Percentiles rank a stretch among this genome's conserved stretches.
Conservation (phyloP, 2,888 invertebrate species). For the Venusia cambrica region DNA sequence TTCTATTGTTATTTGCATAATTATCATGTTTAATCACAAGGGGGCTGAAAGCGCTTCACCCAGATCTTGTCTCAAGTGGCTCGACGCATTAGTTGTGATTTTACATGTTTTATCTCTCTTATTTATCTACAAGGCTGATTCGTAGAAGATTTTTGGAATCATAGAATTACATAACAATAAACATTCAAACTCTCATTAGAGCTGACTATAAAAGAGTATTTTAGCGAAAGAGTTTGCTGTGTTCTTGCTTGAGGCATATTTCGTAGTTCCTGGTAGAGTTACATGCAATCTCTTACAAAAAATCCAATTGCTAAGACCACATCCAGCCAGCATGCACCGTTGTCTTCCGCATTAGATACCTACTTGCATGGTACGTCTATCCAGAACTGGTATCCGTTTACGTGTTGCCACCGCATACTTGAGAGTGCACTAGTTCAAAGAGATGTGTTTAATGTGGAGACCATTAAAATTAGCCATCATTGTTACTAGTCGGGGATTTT, state of each 20-base stretch:
- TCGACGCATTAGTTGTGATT: constrained; percentile 1
- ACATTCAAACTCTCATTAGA: too few species aligned
- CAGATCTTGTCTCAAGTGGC: constrained; percentile 5
- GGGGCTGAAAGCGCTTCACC: constrained; percentile 1
- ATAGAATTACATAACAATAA: too few species aligned
- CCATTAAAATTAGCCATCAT: constrained; percentile 6
- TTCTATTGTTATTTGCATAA: constrained; percentile 35
- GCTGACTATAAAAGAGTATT: too few species aligned
- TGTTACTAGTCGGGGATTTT: background rate
- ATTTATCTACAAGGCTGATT: too few species aligned
- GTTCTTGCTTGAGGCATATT: too few species aligned
- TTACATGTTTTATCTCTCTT: background rate
- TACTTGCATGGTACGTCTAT: constrained; percentile 5
- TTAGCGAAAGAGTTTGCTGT: too few species aligned
- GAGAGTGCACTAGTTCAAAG: constrained; percentile 43
- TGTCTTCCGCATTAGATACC: constrained; percentile 22
- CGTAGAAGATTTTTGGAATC: too few species aligned
- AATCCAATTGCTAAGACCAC: constrained; percentile 6
- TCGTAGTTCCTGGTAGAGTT: too few species aligned
- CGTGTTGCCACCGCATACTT: constrained; percentile 53
- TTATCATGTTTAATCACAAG: constrained; percentile 14
- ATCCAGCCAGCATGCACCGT: constrained; percentile 18
- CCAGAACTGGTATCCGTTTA: constrained; percentile 33
- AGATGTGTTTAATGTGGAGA: constrained; percentile 19
- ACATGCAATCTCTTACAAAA: constrained; percentile 5